Evolutionary conservation across 2,113 vertebrate genomes (phyloP), one percentile per base, ranked within the genome.

Genomic region (Crotalus horridus): DNA sequence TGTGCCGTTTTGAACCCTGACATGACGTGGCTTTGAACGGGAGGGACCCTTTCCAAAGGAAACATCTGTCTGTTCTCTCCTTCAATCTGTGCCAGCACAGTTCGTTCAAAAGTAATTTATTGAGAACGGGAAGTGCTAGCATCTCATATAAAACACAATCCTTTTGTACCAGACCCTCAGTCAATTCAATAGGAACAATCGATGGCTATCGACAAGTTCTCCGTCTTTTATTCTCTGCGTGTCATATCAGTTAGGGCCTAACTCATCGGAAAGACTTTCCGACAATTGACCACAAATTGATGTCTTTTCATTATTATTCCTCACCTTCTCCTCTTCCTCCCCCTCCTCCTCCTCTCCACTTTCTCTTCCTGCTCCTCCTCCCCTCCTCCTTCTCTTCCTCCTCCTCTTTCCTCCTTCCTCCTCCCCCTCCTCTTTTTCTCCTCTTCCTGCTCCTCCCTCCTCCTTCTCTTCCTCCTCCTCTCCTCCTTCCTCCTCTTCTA

Each of bases 131-230:
- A 85, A n/a, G 81, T 21, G 55, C 21, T 58, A 11, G 46, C 21
- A 3, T 56, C 33, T 23, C n/a, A 39, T n/a, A 90, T 61, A 61
- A 93, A 86, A 43, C 13, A 61, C 43, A 54, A 86, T 7, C 1
- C 92, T 89, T 93, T 59, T 33, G 12, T 54, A 86, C 88, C 90
- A 53, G 23, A n/a, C 17, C 88, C 13, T 59, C 21, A 48, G 43
- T 39, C 89, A 86, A 86, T 93, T 93, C 64, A 6, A 93, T 89
- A 89, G 74, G 54, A 90, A 86, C 74, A 90, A 90, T 93, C 92
- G 64, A 93, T 90, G 13, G 11, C 17, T 93, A 93, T 93, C 20
- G 92, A 86, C 74, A 61, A 93, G n/a, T 86, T 61, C 88, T 23
- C 20, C n/a, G 13, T 51, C 55, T 90, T 90, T 93, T 93, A 93